Conservation (phyloP, 2,113 vertebrate species). For the Cyphomyrus plagiostoma region DNA sequence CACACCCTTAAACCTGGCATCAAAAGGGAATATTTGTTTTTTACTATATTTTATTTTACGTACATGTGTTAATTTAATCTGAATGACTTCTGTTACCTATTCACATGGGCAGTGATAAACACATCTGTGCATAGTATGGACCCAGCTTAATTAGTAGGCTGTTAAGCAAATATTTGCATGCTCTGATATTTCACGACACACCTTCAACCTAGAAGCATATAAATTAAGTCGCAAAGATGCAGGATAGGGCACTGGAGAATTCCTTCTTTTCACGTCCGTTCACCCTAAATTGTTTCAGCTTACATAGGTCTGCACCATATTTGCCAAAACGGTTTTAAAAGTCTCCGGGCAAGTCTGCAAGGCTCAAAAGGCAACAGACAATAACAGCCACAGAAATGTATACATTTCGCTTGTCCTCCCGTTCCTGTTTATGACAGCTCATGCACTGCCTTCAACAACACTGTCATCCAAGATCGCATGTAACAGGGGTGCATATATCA, state of each 20-base stretch:
- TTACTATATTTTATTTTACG: not conserved
- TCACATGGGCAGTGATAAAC: not conserved
- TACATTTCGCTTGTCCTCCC: not conserved
- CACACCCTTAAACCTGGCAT: not conserved
- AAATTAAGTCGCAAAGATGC: conserved; percentile 55
- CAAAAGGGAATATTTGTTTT: not conserved
- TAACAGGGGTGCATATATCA: not conserved
- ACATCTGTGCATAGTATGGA: not conserved
- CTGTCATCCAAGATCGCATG: not conserved
- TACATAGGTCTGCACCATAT: conserved; percentile 61
- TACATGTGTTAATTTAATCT: not conserved
- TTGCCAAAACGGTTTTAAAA: conserved; percentile 60
- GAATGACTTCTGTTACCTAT: not conserved
- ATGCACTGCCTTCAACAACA: not conserved
- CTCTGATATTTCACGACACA: conserved; percentile 50
- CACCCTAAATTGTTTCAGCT: conserved; percentile 61
- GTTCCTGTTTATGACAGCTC: not conserved
- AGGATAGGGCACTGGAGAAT: conserved; percentile 60
- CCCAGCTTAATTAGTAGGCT: not conserved
- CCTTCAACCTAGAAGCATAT: conserved; percentile 59
- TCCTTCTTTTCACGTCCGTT: conserved; percentile 58
- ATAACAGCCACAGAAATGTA: not conserved
- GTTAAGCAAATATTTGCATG: not conserved
- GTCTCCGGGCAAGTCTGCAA: conserved; percentile 41
- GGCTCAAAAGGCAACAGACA: not conserved